Conservation (phyloP, 23 tunicate species). For the Halocynthia aurantium region DNA sequence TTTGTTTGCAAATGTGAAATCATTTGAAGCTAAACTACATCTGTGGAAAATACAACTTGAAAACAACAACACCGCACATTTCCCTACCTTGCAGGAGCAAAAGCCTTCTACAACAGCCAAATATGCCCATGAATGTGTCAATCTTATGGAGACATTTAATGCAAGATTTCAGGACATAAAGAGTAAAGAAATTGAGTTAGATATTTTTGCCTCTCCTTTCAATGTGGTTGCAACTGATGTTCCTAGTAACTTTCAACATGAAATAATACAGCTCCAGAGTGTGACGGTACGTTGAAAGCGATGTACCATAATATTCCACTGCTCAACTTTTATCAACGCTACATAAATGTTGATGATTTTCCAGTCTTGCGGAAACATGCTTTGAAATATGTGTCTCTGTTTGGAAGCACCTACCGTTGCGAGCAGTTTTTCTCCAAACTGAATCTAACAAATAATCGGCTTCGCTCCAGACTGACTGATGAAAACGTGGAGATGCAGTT, state of each 20-base stretch:
- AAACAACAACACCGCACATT: constrained; percentile 50
- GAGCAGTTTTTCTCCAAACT: too few relatives aligned
- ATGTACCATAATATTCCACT: constrained; percentile 37
- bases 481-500: too few relatives aligned
- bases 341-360: constrained; percentile 50
- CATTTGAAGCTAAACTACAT: constrained; percentile 39
- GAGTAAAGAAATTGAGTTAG: constrained; percentile 52
- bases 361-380: constrained; percentile 55
- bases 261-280: constrained; percentile 13
- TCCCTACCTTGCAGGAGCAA: constrained; percentile 61
- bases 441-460: too few relatives aligned
- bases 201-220: constrained; percentile 52
- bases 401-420: too few relatives aligned
- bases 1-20: constrained; percentile 45
- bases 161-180: constrained; percentile 57
- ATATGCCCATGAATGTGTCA: constrained; percentile 56
- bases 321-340: constrained; percentile 48
- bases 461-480: too few relatives aligned
- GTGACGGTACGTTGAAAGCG: constrained; percentile 21
- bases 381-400: too few relatives aligned
- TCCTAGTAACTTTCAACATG: constrained; percentile 7
- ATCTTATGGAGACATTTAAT: constrained; percentile 38
- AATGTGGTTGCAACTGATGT: constrained; percentile 21
- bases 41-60: constrained; percentile 54
- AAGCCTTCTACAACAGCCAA: constrained; percentile 51